Evolutionary conservation across 2,797 vertebrate genomes (phyloP).

Genomic region (Odontamblyopus lacepedii): DNA sequence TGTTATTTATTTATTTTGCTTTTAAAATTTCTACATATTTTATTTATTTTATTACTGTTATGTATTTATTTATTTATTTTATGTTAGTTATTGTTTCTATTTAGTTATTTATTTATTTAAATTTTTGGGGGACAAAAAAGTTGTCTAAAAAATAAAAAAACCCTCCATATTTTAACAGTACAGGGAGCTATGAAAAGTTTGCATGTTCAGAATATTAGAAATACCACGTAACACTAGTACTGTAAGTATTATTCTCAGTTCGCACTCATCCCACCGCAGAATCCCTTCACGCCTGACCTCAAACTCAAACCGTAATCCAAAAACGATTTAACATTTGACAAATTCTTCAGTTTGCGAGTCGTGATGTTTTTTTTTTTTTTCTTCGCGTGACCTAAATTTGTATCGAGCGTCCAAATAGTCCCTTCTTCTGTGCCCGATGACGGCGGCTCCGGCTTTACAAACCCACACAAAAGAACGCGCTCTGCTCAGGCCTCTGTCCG

Average conservation of each 20-base stretch:
- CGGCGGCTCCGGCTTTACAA: not conserved
- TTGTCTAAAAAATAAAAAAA: no score
- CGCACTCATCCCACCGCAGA: not conserved
- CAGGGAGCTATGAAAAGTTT: no score
- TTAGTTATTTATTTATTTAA: no score
- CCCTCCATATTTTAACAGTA: no score
- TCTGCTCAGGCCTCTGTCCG: not conserved
- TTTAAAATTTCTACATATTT: no score
- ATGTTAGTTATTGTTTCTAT: no score
- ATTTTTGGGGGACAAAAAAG: no score
- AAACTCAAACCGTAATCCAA: not conserved
- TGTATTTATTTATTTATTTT: no score
- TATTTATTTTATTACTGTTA: no score
- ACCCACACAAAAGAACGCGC: not conserved
- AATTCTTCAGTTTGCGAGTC: not conserved
- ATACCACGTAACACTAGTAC: not conserved
- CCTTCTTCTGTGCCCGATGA: not conserved
- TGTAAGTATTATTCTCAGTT: not conserved
- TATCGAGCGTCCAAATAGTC: not conserved
- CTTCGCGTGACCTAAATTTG: not conserved
- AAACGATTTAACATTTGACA: not conserved
- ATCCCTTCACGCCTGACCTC: not conserved
- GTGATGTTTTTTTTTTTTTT: not conserved
- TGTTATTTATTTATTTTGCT: no score
- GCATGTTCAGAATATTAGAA: not conserved